Base-by-base conservation (phyloP, 92 coral and sea anemone species). In the Phenganax subtilis region DNA sequence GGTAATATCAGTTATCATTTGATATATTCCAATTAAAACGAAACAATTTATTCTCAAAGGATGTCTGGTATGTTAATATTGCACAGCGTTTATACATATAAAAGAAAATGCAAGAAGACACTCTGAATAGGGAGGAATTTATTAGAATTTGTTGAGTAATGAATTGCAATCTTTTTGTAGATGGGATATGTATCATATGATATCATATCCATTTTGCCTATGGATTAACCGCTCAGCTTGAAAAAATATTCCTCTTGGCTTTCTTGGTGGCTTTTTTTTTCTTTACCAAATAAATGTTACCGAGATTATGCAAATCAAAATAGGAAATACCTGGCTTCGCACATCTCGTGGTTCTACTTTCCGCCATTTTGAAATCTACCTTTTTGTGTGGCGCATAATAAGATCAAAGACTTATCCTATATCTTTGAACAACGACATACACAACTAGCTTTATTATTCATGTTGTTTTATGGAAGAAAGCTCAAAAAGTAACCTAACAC, bases 121-220 rank as follows among this genome's bases (percentile, higher is more conserved):
- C 47, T 37, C 47, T 37, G 47, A 37, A 37, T 37, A 5, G 47
- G 47, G 47, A 37, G 47, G 47, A 37, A 37, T 37, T 37, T 37
- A 37, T 37, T 37, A 0, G 47, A 37, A 37, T 37, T 37, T 37
- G 47, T 37, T 59, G 65, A 59, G 20, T 59, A 59, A 59, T 62
- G 16, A 15, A 62, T 62, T 62, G 8, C 10, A 64, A 64, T 64
- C 70, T 12, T 28, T 64, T 64, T 12, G 88, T 71, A 86, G 89
- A 8, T 72, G 89, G 89, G 89, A 86, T 82, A 75, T 83, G 80
- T 63, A 20, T 20, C 25, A 71, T 71, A 71, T 56, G 57, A 58
- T 7, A 25, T 73, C 77, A 16, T 3, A 58, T 30, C 77, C 29
- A 51, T 52, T 73, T 73, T 59, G 51, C 14, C 77, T 52, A 9